A percentile compares a stretch with the other conserved stretches of the same genome.
phyloP scores from a whole-genome alignment of 2,113 vertebrate genomes.

The Macquaria ambigua region DNA sequence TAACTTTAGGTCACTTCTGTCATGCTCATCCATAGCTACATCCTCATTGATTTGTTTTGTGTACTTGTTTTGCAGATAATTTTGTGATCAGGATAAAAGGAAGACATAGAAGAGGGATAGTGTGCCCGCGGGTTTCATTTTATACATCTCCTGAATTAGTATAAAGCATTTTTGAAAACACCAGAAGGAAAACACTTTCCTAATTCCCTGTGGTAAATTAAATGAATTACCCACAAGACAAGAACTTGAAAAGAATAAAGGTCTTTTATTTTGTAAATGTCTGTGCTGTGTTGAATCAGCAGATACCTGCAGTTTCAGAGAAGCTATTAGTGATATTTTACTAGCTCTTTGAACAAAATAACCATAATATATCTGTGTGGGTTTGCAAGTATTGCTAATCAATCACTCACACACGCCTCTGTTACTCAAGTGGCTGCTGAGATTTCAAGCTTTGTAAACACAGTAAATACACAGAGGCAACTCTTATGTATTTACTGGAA shows the following conservation, averaged over 20 bases:
- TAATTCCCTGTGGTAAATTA: not conserved
- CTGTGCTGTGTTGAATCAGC: constrained; percentile 7
- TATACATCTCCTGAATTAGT: not conserved
- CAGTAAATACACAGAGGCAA: not conserved
- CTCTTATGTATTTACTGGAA: not conserved
- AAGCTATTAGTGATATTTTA: not conserved
- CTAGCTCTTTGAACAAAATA: not conserved
- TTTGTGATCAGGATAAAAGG: not conserved
- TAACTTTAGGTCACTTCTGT: constrained; percentile 77
- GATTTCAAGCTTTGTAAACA: not conserved
- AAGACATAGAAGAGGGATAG: not conserved
- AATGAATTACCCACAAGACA: not conserved
- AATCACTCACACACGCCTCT: not conserved
- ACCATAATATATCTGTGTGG: not conserved
- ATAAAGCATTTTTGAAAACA: not conserved
- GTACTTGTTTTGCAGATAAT: not conserved
- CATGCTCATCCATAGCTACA: constrained; percentile 26
- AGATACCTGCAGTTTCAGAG: not conserved
- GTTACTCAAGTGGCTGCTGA: not conserved
- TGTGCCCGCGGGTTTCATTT: not conserved
- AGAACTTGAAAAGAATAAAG: not conserved
- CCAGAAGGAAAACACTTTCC: not conserved
- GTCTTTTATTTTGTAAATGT: not conserved
- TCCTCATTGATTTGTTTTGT: constrained; percentile 14
- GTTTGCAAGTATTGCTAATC: not conserved